Evolutionary conservation across 2,797 vertebrate species (phyloP), one percentile per base, ranked within the genome.

Genomic region (Etheostoma nigrum): DNA sequence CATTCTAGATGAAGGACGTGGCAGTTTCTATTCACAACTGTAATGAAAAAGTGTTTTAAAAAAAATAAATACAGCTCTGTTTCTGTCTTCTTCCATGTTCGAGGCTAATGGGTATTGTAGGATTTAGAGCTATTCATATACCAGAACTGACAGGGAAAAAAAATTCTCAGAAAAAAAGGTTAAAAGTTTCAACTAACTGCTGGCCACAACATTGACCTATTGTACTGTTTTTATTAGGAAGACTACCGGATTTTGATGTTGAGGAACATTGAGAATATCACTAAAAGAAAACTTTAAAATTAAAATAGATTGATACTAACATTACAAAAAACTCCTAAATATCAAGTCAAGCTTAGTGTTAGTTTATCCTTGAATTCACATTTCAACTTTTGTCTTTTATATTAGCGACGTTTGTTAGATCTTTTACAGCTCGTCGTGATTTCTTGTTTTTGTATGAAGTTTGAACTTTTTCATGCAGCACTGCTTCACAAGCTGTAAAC

Each of bases 401-500:
- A 25, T 2, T 54, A 42, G 13, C 14, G 21, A 48, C 1, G 2
- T 62, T 62, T 25, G 36, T 67, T 1, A 11, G 27, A 74, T 55
- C 18, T 49, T 61, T 61, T 52, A 13, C 4, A 61, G 48, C 23
- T 4, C 5, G 0, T 18, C 15, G 1, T 47, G 33, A 51, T 21
- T 25, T 66, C 33, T 70, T 62, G 5, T 53, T 49, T 52, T 25
- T 1, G 1, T 4, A 53, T 18, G 6, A 30, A 49, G 4, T 69
- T 66, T 64, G 45, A 76, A 44, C 21, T 11, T 67, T 64, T 54
- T 71, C 44, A 55, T 27, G 10, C 60, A 33, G 18, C 12, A 11
- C 60, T 72, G 67, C 70, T 67, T 66, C 55, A 51, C 64, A 9
- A 2, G 70, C 62, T 72, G 45, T 70, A 72, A 86, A 87, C 54